phyloP scores from a whole-genome alignment of 2,888 invertebrate genomes.

The Phoronis australis region DNA sequence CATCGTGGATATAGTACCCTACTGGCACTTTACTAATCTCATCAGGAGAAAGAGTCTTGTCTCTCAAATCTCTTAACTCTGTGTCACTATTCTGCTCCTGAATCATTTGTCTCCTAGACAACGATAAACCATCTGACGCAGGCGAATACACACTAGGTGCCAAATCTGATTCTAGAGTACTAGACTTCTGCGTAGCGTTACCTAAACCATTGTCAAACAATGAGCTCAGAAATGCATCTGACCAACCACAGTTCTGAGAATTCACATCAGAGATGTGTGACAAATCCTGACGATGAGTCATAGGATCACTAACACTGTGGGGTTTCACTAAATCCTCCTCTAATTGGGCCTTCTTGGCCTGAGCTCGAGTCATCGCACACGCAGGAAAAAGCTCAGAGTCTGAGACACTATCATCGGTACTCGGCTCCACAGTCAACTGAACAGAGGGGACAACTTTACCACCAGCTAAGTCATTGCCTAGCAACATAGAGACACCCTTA shows the following conservation, averaged over 20 bases:
- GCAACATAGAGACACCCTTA: not conserved
- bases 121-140: not conserved
- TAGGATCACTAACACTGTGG: not conserved
- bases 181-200: too few relatives aligned
- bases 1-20: constrained; percentile 2
- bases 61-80: not conserved
- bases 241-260: not conserved
- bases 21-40: not conserved
- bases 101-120: not conserved
- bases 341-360: not conserved
- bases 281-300: too few relatives aligned
- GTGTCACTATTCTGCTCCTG: not conserved
- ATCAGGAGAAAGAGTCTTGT: not conserved
- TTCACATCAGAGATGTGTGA: not conserved
- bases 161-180: not conserved
- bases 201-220: too few relatives aligned
- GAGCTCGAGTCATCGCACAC: not conserved
- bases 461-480: too few relatives aligned
- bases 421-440: not conserved
- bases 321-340: too few relatives aligned
- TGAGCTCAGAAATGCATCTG: too few relatives aligned
- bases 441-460: not conserved
- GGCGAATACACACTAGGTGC: not conserved
- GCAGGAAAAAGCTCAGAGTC: not conserved
- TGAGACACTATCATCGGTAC: not conserved